These are phyloP conservation scores for Malacoctenus gilli DNA, from an alignment of 2,797 vertebrate species.

Conservation along the genomic window DNA sequence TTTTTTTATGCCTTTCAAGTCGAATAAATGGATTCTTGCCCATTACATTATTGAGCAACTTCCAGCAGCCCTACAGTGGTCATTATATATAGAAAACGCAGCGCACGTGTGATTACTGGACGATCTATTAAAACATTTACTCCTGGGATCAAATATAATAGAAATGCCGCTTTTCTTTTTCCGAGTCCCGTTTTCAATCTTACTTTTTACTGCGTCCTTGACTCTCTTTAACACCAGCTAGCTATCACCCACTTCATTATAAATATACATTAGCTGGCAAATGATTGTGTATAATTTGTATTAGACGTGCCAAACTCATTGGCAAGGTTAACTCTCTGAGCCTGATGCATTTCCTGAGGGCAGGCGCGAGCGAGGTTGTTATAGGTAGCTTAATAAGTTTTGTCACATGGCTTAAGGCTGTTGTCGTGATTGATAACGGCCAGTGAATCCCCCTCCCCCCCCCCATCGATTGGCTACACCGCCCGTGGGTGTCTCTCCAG, in stretches of 20 bases:
- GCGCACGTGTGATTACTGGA: neutral
- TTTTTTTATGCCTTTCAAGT: constrained; percentile 25
- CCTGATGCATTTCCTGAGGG: constrained; percentile 56
- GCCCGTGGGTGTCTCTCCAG: constrained; percentile 64
- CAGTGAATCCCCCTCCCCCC: constrained; percentile 65
- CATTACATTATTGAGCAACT: constrained; percentile 22
- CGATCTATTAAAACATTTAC: neutral
- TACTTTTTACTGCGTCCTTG: constrained; percentile 21
- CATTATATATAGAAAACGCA: constrained; percentile 4
- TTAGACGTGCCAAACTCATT: constrained; percentile 34
- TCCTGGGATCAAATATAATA: neutral
- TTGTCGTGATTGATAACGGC: constrained; percentile 78
- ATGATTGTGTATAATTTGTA: constrained; percentile 44
- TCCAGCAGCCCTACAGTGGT: neutral
- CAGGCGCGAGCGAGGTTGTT: constrained; percentile 38
- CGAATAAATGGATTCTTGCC: constrained; percentile 36
- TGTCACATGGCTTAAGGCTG: constrained; percentile 72
- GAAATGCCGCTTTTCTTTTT: neutral
- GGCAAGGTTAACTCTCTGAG: constrained; percentile 61
- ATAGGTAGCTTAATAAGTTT: constrained; percentile 67
- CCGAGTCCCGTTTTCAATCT: constrained; percentile 1
- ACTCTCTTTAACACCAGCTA: constrained; percentile 8
- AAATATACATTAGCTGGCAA: constrained; percentile 35
- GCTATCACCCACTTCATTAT: neutral
- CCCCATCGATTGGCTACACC: constrained; percentile 65